Evolutionary conservation across 2,888 invertebrate species (phyloP).

Genomic region (Drosophila differens): DNA sequence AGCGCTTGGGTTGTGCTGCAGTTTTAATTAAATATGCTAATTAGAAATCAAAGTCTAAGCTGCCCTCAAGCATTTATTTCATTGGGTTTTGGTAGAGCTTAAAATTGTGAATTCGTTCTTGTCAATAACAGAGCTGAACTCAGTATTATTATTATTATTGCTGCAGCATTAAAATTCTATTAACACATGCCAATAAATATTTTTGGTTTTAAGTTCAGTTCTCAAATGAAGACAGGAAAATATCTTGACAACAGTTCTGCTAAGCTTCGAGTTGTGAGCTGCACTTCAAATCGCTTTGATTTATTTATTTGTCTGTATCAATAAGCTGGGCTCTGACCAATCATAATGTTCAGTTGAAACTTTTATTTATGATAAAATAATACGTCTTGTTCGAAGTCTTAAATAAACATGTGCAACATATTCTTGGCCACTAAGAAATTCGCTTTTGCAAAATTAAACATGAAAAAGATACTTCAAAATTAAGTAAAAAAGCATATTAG

Average conservation of each 20-base stretch:
- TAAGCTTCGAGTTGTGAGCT: background rate
- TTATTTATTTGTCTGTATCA: background rate
- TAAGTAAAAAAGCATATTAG: no score
- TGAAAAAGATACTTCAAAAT: background rate
- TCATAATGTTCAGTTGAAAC: background rate
- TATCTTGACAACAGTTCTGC: background rate
- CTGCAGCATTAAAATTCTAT: background rate
- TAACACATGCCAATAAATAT: background rate
- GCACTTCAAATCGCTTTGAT: background rate
- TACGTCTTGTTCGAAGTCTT: background rate
- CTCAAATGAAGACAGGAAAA: slow-evolving; percentile 9
- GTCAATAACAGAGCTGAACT: background rate
- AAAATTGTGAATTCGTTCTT: background rate
- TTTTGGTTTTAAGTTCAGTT: slow-evolving; percentile 4
- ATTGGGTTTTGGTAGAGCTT: background rate
- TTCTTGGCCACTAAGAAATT: background rate
- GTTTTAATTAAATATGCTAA: background rate
- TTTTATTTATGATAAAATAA: background rate
- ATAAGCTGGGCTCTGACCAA: background rate
- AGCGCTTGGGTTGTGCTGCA: slow-evolving; percentile 13
- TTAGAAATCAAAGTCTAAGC: background rate
- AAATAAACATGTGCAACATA: background rate
- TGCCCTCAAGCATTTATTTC: background rate
- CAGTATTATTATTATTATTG: background rate
- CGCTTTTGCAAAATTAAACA: background rate